phyloP scores from a whole-genome alignment of 2,888 invertebrate genomes.

The Melinaea menophilus region DNA sequence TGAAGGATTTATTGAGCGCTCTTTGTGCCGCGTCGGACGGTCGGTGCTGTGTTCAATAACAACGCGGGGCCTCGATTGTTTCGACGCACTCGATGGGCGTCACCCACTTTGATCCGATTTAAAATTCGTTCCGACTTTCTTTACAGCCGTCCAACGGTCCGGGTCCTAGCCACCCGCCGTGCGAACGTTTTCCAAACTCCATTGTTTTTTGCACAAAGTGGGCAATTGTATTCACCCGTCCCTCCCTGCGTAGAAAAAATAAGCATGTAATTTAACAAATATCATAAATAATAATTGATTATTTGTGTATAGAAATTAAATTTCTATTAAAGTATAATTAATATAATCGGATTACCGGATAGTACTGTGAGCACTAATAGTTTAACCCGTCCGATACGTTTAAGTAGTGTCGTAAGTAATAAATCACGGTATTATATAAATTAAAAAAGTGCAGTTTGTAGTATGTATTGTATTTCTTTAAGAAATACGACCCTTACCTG shows the following conservation, averaged over 20 bases:
- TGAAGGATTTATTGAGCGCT: slow-evolving; percentile 58
- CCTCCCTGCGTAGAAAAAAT: too few relatives aligned
- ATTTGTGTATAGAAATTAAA: too few relatives aligned
- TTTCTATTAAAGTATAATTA: too few relatives aligned
- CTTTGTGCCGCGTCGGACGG: slow-evolving; percentile 63
- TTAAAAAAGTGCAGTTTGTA: slow-evolving; percentile 21
- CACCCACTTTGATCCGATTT: slow-evolving; percentile 66
- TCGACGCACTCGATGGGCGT: slow-evolving; percentile 64
- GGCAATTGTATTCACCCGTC: slow-evolving; percentile 15
- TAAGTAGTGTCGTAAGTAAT: slow-evolving; percentile 7
- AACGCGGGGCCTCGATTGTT: slow-evolving; percentile 64
- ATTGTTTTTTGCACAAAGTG: slow-evolving; percentile 26
- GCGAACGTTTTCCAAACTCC: slow-evolving; percentile 39
- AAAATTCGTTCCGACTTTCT: slow-evolving; percentile 73
- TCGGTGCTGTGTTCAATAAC: slow-evolving; percentile 55
- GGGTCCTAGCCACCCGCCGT: slow-evolving; percentile 52
- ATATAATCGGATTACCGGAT: background rate
- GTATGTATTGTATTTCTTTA: slow-evolving; percentile 39
- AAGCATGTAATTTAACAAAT: too few relatives aligned
- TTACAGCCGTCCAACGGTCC: slow-evolving; percentile 53
- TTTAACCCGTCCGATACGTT: background rate
- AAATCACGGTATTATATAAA: slow-evolving; percentile 11
- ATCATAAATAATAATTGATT: too few relatives aligned
- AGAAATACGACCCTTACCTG: slow-evolving; percentile 53
- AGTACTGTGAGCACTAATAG: background rate